Percentiles rank a stretch among this genome's conserved stretches.
Conservation (phyloP, 2,797 vertebrate genomes). For the Menidia menidia region DNA sequence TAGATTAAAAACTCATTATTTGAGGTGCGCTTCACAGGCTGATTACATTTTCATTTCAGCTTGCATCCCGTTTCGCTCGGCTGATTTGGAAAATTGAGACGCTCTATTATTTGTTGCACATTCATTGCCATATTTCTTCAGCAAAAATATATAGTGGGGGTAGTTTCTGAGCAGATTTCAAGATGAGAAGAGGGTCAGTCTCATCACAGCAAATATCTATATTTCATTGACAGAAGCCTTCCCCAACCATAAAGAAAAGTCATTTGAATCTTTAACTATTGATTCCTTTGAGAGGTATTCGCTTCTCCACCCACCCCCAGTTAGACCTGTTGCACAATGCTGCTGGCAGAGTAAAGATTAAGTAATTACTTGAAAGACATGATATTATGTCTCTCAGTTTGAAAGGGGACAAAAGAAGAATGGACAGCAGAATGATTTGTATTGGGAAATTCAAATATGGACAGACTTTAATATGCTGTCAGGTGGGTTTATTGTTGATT, state of each 20-base stretch:
- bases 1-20: not conserved
- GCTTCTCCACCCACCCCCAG: not conserved
- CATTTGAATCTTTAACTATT: constrained; percentile 16
- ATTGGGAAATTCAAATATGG: not conserved
- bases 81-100: not conserved
- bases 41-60: not conserved
- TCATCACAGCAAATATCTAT: not conserved
- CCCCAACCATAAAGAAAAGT: not conserved
- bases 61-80: not conserved
- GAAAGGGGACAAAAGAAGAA: not conserved
- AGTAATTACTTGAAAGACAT: not conserved
- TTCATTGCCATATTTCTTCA: not conserved
- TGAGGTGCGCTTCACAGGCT: constrained; percentile 1
- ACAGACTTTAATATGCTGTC: not conserved
- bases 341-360: not conserved
- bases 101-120: not conserved
- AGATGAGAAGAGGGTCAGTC: constrained; percentile 3
- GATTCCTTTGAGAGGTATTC: constrained; percentile 24
- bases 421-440: not conserved
- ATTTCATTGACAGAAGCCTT: not conserved
- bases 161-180: constrained; percentile 1
- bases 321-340: not conserved
- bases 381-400: not conserved
- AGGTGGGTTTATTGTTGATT: not conserved
- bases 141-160: not conserved